Conservation (phyloP, 1,140 invertebrate species). For the Drosophila seguyi region DNA sequence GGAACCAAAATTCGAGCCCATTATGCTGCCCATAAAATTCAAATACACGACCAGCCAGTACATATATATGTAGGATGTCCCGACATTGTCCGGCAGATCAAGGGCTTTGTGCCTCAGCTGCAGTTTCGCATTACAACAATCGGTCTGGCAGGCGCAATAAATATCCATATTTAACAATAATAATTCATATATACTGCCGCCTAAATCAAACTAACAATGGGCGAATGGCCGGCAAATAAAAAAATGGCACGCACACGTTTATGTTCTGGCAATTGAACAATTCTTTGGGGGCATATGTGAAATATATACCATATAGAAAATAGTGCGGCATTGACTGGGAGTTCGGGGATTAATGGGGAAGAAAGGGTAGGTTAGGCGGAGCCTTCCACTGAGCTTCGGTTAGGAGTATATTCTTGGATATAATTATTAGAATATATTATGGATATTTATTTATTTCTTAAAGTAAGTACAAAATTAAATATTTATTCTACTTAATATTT, state of each 20-base stretch:
- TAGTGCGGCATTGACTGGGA: constrained; percentile 31
- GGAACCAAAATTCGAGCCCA: constrained; percentile 17
- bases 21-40: constrained; percentile 40
- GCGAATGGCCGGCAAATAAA: constrained; percentile 26
- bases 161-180: constrained; percentile 81
- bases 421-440: background rate
- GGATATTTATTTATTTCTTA: background rate
- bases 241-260: constrained; percentile 47
- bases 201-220: constrained; percentile 74
- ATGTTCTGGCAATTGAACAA: constrained; percentile 60
- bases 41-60: constrained; percentile 7
- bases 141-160: constrained; percentile 58
- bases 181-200: constrained; percentile 74
- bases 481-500: no score
- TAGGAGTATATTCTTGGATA: background rate
- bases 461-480: background rate
- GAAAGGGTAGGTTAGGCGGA: constrained; percentile 2
- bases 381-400: background rate
- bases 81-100: constrained; percentile 37
- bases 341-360: constrained; percentile 4
- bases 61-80: background rate
- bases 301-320: constrained; percentile 11
- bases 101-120: constrained; percentile 48
- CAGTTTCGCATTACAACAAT: constrained; percentile 47
- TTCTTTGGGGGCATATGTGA: constrained; percentile 24